Percentiles rank a stretch among this genome's conserved stretches.
These are phyloP conservation scores for Amblyopsis rosae DNA, from an alignment of 2,113 vertebrate genomes.

Conservation along the genomic window DNA sequence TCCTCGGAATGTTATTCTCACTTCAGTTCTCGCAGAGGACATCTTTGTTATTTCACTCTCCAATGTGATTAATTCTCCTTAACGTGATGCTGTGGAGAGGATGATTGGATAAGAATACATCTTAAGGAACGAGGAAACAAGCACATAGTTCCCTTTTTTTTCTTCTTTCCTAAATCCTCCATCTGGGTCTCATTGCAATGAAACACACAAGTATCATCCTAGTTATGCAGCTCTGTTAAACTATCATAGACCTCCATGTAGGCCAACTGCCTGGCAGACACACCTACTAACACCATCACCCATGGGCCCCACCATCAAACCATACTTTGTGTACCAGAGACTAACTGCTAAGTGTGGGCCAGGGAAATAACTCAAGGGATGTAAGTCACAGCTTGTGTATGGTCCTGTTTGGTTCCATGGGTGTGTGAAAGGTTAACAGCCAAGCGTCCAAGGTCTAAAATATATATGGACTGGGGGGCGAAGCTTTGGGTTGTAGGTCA, in stretches of 20 bases:
- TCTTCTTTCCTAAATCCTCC: constrained; percentile 56
- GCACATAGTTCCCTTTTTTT: constrained; percentile 19
- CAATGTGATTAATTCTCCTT: constrained; percentile 24
- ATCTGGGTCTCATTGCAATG: constrained; percentile 62
- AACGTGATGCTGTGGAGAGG: constrained; percentile 20
- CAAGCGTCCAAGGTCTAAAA: constrained; percentile 14
- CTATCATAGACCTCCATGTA: constrained; percentile 47
- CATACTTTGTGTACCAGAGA: constrained; percentile 5
- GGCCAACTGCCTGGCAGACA: constrained; percentile 25
- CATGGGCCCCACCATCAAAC: neutral
- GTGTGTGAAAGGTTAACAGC: constrained; percentile 19
- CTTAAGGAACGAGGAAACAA: constrained; percentile 14
- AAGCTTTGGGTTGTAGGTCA: constrained; percentile 31
- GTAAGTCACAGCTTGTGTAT: neutral
- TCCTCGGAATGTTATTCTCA: constrained; percentile 17
- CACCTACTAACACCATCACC: constrained; percentile 9
- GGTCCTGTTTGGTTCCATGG: constrained; percentile 3
- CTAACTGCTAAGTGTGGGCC: neutral
- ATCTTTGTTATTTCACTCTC: constrained; percentile 34
- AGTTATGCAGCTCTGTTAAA: constrained; percentile 64
- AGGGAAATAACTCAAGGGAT: constrained; percentile 6
- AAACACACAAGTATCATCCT: constrained; percentile 57
- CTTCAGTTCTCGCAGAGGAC: constrained; percentile 4
- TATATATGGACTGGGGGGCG: constrained; percentile 20
- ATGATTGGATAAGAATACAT: constrained; percentile 19